These are phyloP conservation scores for Mesembrinibis cayennensis DNA, from an alignment of 2,113 vertebrate species.

Conservation along the genomic window DNA sequence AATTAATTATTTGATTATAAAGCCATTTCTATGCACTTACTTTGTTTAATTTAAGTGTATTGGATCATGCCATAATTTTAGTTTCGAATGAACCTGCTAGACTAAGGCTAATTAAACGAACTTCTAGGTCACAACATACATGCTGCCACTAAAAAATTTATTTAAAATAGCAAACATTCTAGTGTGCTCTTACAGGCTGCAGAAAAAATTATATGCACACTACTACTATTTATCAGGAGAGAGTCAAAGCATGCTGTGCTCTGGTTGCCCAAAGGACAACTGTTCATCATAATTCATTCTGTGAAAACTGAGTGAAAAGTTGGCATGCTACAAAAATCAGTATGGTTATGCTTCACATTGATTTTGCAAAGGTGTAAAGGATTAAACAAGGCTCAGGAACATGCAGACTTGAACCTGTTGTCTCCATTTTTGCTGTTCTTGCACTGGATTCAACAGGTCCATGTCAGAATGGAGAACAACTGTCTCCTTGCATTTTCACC, in stretches of 20 bases:
- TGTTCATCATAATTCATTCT: background rate
- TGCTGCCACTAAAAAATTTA: background rate
- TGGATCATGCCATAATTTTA: slow-evolving; percentile 63
- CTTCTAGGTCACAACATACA: slow-evolving; percentile 62
- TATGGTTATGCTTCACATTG: background rate
- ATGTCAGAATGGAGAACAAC: background rate
- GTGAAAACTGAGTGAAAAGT: background rate
- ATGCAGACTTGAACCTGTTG: background rate
- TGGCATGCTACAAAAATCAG: background rate
- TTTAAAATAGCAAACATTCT: background rate
- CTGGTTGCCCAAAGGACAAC: background rate
- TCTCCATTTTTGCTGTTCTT: background rate
- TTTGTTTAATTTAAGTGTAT: slow-evolving; percentile 72
- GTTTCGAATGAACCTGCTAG: slow-evolving; percentile 56
- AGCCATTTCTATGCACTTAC: slow-evolving; percentile 57
- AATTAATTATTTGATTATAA: slow-evolving; percentile 76
- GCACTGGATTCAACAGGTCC: background rate
- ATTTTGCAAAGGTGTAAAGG: background rate
- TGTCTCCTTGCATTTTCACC: background rate
- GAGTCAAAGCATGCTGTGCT: background rate
- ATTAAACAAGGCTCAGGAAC: background rate
- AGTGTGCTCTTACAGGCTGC: background rate
- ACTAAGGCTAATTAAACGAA: slow-evolving; percentile 70
- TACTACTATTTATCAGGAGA: background rate
- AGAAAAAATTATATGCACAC: background rate